A percentile compares a stretch with the other conserved stretches of the same genome.
Conservation (phyloP, 1,140 invertebrate genomes). For the Halotydeus destructor region DNA sequence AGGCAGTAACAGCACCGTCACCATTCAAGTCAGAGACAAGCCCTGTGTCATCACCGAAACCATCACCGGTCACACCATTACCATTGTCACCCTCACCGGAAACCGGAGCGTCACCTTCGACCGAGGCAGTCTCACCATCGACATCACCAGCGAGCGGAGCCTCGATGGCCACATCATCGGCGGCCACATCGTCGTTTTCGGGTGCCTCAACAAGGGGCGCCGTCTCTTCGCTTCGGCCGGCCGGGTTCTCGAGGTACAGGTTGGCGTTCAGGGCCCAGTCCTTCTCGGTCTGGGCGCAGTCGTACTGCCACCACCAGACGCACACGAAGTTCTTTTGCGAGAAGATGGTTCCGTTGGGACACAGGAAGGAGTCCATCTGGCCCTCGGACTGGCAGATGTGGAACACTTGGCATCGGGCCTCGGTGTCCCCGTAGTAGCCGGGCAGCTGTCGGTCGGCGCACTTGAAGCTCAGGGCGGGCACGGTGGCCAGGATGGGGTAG, state of each 20-base stretch:
- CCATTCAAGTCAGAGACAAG: background rate
- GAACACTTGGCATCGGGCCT: conserved; percentile 44
- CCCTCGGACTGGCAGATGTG: conserved; percentile 34
- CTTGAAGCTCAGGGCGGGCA: conserved; percentile 22
- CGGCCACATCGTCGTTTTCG: background rate
- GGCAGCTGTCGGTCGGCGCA: conserved; percentile 19
- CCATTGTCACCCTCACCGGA: background rate
- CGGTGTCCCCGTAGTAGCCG: conserved; percentile 50
- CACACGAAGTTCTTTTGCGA: conserved; percentile 67
- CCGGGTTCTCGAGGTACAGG: conserved; percentile 17
- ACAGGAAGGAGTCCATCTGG: conserved; percentile 42
- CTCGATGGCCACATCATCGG: background rate
- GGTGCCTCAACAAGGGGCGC: background rate
- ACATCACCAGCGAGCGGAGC: background rate
- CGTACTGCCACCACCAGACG: conserved; percentile 82
- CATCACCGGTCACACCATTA: background rate
- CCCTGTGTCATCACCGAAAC: background rate
- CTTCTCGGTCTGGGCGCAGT: conserved; percentile 36
- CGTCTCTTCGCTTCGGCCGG: background rate
- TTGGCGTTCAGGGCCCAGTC: conserved; percentile 31
- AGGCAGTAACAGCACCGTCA: background rate
- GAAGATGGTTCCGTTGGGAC: conserved; percentile 68
- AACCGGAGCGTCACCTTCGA: background rate
- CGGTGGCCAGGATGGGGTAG: conserved; percentile 23
- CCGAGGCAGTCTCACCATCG: background rate